Evolutionary conservation across 2,113 vertebrate genomes (phyloP).

Genomic region (Cynocephalus volans): DNA sequence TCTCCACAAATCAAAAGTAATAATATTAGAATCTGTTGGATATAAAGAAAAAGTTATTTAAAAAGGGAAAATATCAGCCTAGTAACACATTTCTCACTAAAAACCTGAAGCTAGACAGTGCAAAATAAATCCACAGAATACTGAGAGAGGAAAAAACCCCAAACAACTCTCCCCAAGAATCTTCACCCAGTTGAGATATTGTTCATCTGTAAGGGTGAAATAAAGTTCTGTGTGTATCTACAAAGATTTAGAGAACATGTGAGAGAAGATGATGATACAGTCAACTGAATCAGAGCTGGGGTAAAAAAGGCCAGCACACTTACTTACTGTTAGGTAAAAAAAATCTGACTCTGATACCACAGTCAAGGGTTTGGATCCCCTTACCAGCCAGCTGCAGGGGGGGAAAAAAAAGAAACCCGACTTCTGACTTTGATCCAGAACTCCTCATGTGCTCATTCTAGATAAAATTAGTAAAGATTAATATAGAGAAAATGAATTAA

Average conservation of each 20-base stretch:
- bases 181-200: background rate
- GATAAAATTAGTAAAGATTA: slow-evolving; percentile 17
- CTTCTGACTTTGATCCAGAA: background rate
- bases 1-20: background rate
- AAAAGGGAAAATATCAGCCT: background rate
- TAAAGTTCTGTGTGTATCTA: background rate
- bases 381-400: too few species aligned
- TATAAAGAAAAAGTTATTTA: slow-evolving; percentile 8
- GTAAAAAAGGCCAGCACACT: background rate
- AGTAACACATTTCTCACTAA: background rate
- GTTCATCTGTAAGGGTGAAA: background rate
- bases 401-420: background rate
- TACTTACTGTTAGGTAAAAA: background rate
- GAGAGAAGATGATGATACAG: background rate
- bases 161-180: background rate
- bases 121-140: background rate
- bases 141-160: background rate
- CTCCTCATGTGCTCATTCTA: background rate
- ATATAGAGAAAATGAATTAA: background rate
- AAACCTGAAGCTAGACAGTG: background rate
- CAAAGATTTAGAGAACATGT: background rate
- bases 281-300: background rate
- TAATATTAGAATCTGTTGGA: background rate
- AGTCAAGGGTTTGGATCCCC: too few species aligned
- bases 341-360: background rate